Conservation (phyloP, 2,888 invertebrate species). For the Drosophila macrospina region DNA sequence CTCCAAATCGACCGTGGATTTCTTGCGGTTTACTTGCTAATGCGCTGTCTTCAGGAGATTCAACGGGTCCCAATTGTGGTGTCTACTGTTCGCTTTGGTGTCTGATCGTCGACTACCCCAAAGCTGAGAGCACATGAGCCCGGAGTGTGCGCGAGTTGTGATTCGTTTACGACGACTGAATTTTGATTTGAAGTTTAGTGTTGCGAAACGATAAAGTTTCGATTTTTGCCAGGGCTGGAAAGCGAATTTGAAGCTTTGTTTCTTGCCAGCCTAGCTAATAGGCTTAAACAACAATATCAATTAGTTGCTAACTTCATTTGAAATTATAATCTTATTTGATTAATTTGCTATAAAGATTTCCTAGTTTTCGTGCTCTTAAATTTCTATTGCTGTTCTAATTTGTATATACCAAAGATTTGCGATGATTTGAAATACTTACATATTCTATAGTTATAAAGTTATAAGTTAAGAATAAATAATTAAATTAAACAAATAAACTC, state of each 20-base stretch:
- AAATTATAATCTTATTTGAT: not conserved
- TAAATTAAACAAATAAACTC: too few relatives aligned
- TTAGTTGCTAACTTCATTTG: not conserved
- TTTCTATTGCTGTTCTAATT: too few relatives aligned
- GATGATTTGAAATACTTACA: too few relatives aligned
- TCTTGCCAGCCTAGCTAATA: not conserved
- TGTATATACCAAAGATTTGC: too few relatives aligned
- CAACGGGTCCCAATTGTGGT: not conserved
- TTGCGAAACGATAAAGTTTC: conserved; percentile 22
- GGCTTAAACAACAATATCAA: too few relatives aligned
- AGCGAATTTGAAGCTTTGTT: not conserved
- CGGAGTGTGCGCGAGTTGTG: conserved; percentile 1
- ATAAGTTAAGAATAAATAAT: too few relatives aligned
- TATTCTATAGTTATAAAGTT: too few relatives aligned
- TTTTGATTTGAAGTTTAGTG: conserved; percentile 43
- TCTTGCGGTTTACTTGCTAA: conserved; percentile 11
- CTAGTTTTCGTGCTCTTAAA: too few relatives aligned
- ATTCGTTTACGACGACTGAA: conserved; percentile 20
- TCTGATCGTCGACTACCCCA: conserved; percentile 49
- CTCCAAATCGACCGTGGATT: not conserved
- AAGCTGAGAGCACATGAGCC: not conserved
- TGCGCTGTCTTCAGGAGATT: not conserved
- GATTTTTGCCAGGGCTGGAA: conserved; percentile 27
- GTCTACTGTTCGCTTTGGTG: conserved; percentile 40
- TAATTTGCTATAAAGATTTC: too few relatives aligned